Evolutionary conservation across 23 tunicate species (phyloP).

Genomic region (Botrylloides violaceus): DNA sequence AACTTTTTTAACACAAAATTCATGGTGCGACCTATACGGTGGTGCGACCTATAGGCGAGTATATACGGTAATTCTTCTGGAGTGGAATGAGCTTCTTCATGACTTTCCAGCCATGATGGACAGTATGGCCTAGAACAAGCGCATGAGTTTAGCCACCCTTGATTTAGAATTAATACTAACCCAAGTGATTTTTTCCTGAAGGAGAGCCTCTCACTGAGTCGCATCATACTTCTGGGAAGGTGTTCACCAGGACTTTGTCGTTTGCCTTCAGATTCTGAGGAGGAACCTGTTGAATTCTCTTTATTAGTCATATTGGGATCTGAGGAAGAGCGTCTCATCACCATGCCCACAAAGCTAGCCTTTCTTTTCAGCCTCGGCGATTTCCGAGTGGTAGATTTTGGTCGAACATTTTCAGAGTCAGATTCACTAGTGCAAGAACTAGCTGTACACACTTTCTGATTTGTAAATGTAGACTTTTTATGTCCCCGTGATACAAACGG

Average conservation of each 20-base stretch:
- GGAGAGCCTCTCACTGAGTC: conserved; percentile 62
- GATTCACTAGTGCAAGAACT: conserved; percentile 21
- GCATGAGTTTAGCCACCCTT: too few species aligned
- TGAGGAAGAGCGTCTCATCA: conserved; percentile 53
- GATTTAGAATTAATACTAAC: conserved; percentile 23
- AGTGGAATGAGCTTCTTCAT: too few species aligned
- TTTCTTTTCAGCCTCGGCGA: conserved; percentile 33
- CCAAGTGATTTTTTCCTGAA: conserved; percentile 52
- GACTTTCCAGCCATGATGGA: too few species aligned
- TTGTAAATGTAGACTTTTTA: neutral
- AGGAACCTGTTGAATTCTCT: conserved; percentile 23
- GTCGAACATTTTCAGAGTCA: conserved; percentile 28
- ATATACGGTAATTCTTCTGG: too few species aligned
- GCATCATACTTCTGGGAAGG: conserved; percentile 18
- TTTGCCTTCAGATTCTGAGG: conserved; percentile 31
- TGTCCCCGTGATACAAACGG: neutral
- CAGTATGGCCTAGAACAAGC: too few species aligned
- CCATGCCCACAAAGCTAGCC: conserved; percentile 35
- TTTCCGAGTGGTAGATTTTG: neutral
- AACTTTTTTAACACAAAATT: too few species aligned
- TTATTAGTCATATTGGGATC: conserved; percentile 47
- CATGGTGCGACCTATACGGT: too few species aligned
- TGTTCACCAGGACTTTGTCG: conserved; percentile 27
- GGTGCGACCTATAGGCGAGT: too few species aligned
- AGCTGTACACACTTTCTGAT: neutral